phyloP scores from a whole-genome alignment of 1,140 invertebrate species.

The Drosophila ogumai region DNA sequence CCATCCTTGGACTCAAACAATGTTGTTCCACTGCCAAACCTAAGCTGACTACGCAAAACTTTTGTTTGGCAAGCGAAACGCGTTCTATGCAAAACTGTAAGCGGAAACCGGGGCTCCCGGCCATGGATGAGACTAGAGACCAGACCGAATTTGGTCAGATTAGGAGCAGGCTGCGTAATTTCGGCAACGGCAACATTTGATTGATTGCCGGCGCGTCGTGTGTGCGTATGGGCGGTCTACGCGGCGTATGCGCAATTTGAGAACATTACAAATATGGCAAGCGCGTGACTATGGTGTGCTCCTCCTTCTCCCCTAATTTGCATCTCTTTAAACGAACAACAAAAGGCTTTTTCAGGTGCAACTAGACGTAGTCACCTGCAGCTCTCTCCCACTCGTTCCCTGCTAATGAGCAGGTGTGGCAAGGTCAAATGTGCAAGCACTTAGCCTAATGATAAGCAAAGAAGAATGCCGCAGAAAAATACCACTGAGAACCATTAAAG shows the following conservation, averaged over 20 bases:
- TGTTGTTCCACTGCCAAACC: conserved; percentile 26
- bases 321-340: conserved; percentile 52
- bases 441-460: conserved; percentile 52
- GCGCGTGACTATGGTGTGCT: conserved; percentile 49
- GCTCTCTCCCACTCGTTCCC: not conserved
- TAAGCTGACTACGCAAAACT: conserved; percentile 56
- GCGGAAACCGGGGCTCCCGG: conserved; percentile 47
- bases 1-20: conserved; percentile 26
- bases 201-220: conserved; percentile 64
- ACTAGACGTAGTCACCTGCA: conserved; percentile 19
- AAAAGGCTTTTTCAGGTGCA: conserved; percentile 60
- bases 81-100: conserved; percentile 69
- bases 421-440: conserved; percentile 51
- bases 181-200: conserved; percentile 48
- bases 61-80: conserved; percentile 52
- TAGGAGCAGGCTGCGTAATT: conserved; percentile 55
- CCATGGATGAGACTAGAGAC: conserved; percentile 11
- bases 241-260: conserved; percentile 69
- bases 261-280: conserved; percentile 68
- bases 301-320: conserved; percentile 60
- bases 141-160: conserved; percentile 17
- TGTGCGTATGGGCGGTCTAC: conserved; percentile 14
- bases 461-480: conserved; percentile 35
- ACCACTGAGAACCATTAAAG: conserved; percentile 17
- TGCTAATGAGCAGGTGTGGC: conserved; percentile 39